Evolutionary conservation across 2,797 vertebrate species (phyloP), one percentile per base, ranked within the genome.

Genomic region (Ciconia nigra): DNA sequence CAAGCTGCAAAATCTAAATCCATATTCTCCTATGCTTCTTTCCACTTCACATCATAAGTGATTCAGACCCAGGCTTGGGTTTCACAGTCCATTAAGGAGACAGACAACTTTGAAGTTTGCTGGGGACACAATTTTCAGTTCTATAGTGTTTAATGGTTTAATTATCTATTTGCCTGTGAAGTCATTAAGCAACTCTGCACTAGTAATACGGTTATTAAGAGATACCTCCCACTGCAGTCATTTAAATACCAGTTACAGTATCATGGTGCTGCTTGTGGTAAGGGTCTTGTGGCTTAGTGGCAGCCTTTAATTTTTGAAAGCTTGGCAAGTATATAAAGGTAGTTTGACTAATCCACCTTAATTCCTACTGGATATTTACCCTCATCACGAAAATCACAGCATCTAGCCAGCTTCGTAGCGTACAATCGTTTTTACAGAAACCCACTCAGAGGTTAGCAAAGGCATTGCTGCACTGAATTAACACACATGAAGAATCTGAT

Each of bases 91-190:
- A 83, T 94, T 92, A 93, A 82, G 71, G 39, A 88, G 47, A 92
- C n/a, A 84, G 54, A 88, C 42, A 87, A 85, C 89, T 93, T 47
- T 5, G 4, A 95, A 89, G 82, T 91, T 93, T 0, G 0, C 87
- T 83, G 39, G 89, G 89, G 95, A 95, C 82, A 83, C 9, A 22
- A 29, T 91, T 95, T 71, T 92, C 87, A 81, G 65, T 92, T 94
- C 90, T 73, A 0, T 5, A 73, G 72, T 24, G 5, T 94, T 91
- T 96, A 93, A 96, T 78, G 79, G 90, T 92, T 94, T 96, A 94
- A 96, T 95, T 86, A 91, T 79, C 92, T 92, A 83, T 93, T 96
- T 92, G 87, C 51, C 67, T 79, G 37, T 70, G 66, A 97, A 94
- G 70, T 83, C 92, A 96, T 96, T 95, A 86, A 82, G 93, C 54